Conservation (phyloP, 2,797 vertebrate species). For the Macropodus opercularis region DNA sequence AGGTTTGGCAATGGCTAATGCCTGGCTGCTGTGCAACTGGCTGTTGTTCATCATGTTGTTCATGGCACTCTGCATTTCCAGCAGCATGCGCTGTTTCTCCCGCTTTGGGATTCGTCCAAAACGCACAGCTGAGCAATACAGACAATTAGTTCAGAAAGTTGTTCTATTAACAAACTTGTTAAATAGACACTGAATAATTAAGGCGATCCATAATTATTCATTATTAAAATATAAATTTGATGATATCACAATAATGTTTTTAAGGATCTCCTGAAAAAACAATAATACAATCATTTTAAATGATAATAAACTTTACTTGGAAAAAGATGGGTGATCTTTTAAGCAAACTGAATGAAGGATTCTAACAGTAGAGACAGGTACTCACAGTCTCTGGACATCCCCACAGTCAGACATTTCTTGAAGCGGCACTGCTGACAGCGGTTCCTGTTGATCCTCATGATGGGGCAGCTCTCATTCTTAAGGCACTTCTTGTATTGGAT, state of each 20-base stretch:
- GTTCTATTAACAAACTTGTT: background rate
- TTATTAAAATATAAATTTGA: no score
- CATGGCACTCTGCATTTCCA: conserved; percentile 98
- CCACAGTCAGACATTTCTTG: conserved; percentile 95
- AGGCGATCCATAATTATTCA: no score
- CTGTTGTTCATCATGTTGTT: conserved; percentile 95
- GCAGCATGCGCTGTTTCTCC: conserved; percentile 95
- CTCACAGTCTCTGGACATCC: conserved; percentile 97
- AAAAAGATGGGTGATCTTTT: background rate
- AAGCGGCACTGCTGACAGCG: conserved; percentile 98
- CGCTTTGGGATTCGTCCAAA: conserved; percentile 97
- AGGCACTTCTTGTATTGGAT: conserved; percentile 99
- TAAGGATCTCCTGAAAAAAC: no score
- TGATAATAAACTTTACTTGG: no score
- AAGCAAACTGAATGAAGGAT: background rate
- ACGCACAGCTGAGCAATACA: conserved; percentile 86
- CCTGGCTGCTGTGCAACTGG: conserved; percentile 72
- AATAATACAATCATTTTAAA: no score
- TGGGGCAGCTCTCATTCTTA: conserved; percentile 94
- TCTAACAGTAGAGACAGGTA: conserved; percentile 1
- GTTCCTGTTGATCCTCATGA: conserved; percentile 97
- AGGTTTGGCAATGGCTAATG: conserved; percentile 38
- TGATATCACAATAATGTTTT: no score
- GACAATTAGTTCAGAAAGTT: conserved; percentile 20
- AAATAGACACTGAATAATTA: background rate